These are phyloP conservation scores for Selenia dentaria DNA, from an alignment of 2,888 invertebrate species.

Conservation along the genomic window DNA sequence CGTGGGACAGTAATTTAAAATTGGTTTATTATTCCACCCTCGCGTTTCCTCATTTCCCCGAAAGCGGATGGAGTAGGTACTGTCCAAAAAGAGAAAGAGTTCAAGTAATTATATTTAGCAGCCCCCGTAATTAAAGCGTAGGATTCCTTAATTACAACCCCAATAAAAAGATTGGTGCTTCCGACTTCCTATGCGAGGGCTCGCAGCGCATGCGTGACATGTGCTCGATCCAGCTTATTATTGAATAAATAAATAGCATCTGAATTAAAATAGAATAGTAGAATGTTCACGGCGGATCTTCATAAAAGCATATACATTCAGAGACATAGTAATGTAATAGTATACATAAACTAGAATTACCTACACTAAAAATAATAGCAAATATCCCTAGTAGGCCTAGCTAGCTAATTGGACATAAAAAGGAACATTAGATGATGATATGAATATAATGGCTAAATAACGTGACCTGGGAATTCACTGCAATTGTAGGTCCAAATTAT, in stretches of 20 bases:
- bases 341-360: too few species aligned
- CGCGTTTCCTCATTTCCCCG: slow-evolving; percentile 27
- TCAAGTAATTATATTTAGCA: slow-evolving; percentile 82
- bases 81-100: slow-evolving; percentile 67
- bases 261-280: slow-evolving; percentile 28
- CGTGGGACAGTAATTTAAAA: slow-evolving; percentile 23
- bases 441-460: too few species aligned
- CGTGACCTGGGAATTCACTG: too few species aligned
- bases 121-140: slow-evolving; percentile 80
- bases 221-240: slow-evolving; percentile 76
- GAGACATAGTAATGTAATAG: too few species aligned
- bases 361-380: too few species aligned
- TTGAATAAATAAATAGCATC: slow-evolving; percentile 52
- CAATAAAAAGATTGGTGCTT: slow-evolving; percentile 79
- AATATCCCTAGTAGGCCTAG: too few species aligned
- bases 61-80: slow-evolving; percentile 50
- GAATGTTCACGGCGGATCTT: too few species aligned
- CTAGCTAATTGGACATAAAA: too few species aligned
- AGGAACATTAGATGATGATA: too few species aligned
- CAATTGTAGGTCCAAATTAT: too few species aligned
- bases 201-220: slow-evolving; percentile 64
- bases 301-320: too few species aligned
- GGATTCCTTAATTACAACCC: slow-evolving; percentile 79
- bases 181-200: slow-evolving; percentile 77
- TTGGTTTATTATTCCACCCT: slow-evolving; percentile 35